Base-by-base conservation (phyloP, 1,140 invertebrate species). In the Coenobita brevimanus region DNA sequence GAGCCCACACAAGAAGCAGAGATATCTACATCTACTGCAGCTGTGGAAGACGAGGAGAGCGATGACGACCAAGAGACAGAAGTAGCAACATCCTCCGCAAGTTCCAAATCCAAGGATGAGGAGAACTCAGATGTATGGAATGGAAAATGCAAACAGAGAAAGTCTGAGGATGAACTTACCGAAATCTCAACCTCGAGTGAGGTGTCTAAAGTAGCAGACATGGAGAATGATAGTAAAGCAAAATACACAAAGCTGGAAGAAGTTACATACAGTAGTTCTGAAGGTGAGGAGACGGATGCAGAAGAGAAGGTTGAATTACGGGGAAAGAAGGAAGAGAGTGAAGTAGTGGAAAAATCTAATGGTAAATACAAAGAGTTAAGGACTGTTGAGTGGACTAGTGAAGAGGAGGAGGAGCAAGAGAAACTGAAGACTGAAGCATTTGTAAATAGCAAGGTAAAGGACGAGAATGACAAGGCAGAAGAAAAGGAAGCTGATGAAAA, bases 1-100 rank as follows among this genome's bases (percentile, higher is more conserved):
- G 46, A 84, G 43, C 46, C 67, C 15, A 82, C 64, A 21, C 43
- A 87, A 36, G 73, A 81, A 54, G 64, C 69, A 17, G 80, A 88
- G 38, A 57, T 41, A 38, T 73, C 78, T 2, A 80, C 75, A 1
- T 71, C 64, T 8, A 57, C 76, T 2, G 75, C 24, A n/a, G 80
- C 84, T 17, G 24, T 21, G 0, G 27, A 43, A 2, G 33, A 43
- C 36, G 79, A 64, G 64, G 80, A 73, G 27, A 50, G 71, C 73
- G 57, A 33, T 62, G 64, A 69, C 67, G 62, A 69, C 17, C 6
- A n/a, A 13, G 21, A 43, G 21, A 6, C 43, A 3, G 43, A 71
- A 43, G 41, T 8, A 15, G 4, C 27, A 36, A 33, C n/a, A 10
- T 33, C 41, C 13, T 38, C 17, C 6, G 46, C 46, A 50, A 50